Conservation (phyloP, 2,888 invertebrate genomes). For the Luperina nickerlii region DNA sequence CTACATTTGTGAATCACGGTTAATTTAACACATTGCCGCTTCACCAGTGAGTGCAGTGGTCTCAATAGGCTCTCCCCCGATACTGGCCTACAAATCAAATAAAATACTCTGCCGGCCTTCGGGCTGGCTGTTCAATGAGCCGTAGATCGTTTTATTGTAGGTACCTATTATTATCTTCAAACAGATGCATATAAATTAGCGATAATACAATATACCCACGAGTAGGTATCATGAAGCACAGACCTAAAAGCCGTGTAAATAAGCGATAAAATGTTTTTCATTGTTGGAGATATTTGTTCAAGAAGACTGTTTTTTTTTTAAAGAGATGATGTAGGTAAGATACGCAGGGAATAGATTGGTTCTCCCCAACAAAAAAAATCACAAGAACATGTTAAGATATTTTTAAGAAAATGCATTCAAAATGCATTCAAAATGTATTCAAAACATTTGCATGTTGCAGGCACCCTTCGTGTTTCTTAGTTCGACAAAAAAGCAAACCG, state of each 20-base stretch:
- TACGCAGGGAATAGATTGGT: background rate
- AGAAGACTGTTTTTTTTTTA: background rate
- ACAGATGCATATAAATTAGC: conserved; percentile 31
- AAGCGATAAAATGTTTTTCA: background rate
- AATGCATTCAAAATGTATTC: conserved; percentile 13
- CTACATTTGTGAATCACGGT: conserved; percentile 56
- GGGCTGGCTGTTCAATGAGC: conserved; percentile 43
- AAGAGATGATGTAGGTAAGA: background rate
- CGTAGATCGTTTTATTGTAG: conserved; percentile 34
- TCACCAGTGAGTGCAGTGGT: conserved; percentile 40
- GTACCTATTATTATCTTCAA: conserved; percentile 16
- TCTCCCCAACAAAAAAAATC: background rate
- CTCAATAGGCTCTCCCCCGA: conserved; percentile 46
- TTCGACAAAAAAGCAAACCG: background rate
- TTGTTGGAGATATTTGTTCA: background rate
- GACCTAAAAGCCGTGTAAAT: background rate
- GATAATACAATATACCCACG: too few species aligned
- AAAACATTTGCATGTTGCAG: conserved; percentile 11
- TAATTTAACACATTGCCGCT: conserved; percentile 55
- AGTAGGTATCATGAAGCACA: background rate
- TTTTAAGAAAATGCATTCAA: background rate
- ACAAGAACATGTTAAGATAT: background rate
- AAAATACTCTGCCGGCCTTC: conserved; percentile 52
- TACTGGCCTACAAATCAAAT: conserved; percentile 60
- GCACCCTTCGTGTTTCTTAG: background rate